A percentile compares a stretch with the other conserved stretches of the same genome.
Conservation (phyloP, 2,888 invertebrate species). For the Xestoiulus laeticollis region DNA sequence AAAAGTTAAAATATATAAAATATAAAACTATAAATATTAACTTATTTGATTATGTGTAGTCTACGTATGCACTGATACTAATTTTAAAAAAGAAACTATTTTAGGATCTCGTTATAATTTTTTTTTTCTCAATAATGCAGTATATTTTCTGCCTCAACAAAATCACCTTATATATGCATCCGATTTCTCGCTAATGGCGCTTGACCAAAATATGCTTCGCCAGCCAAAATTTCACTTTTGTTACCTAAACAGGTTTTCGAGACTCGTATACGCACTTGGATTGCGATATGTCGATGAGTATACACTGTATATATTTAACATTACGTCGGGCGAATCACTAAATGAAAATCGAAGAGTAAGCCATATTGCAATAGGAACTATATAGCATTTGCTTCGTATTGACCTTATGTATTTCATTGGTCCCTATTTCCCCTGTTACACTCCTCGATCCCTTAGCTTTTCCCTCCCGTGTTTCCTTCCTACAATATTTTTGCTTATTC, state of each 20-base stretch:
- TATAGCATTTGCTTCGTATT: neutral
- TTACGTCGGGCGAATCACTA: neutral
- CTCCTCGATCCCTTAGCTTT: neutral
- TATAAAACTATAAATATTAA: too few species aligned
- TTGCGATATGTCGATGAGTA: neutral
- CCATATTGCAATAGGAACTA: neutral
- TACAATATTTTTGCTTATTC: constrained; percentile 35
- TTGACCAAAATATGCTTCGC: neutral
- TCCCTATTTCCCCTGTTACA: neutral
- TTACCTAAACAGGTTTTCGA: neutral
- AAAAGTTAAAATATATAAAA: too few species aligned
- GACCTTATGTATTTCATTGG: constrained; percentile 31
- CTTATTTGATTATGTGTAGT: too few species aligned
- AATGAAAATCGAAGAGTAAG: neutral
- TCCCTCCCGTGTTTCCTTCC: neutral
- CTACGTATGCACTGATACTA: too few species aligned
- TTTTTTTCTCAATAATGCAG: too few species aligned
- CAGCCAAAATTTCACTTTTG: neutral
- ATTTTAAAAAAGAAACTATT: too few species aligned
- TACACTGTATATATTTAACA: neutral
- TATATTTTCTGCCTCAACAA: too few species aligned
- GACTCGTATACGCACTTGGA: neutral
- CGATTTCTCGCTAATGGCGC: neutral
- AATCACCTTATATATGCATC: too few species aligned
- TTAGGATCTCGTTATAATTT: too few species aligned